These are phyloP conservation scores for Alcedo atthis DNA, from an alignment of 2,797 vertebrate genomes.

Conservation along the genomic window DNA sequence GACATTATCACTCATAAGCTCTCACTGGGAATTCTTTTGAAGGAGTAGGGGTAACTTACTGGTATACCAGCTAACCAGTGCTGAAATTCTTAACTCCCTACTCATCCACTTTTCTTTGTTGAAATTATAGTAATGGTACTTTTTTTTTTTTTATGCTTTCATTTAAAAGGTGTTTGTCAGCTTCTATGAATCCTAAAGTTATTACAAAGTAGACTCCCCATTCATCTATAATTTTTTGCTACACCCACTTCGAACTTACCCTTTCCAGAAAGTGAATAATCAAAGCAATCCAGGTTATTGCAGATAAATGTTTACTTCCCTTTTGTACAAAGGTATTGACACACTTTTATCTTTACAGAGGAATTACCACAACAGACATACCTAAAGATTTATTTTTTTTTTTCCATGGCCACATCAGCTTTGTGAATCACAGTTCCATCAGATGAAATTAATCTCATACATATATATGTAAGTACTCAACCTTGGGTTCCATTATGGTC, in stretches of 20 bases:
- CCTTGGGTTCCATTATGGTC: background rate
- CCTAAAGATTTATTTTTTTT: background rate
- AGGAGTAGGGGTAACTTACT: rapidly evolving
- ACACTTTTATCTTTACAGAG: background rate
- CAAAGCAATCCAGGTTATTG: too few species aligned
- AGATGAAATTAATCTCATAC: background rate
- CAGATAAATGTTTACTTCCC: too few species aligned
- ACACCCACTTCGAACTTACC: too few species aligned
- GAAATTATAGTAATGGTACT: too few species aligned
- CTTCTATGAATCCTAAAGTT: too few species aligned
- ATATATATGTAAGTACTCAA: background rate
- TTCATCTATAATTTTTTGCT: too few species aligned
- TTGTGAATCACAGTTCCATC: background rate
- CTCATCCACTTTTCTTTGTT: background rate
- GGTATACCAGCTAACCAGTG: rapidly evolving
- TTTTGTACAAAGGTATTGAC: too few species aligned
- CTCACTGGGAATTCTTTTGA: background rate
- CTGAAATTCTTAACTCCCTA: background rate
- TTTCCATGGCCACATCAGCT: background rate
- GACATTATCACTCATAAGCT: background rate
- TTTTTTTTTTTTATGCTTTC: too few species aligned
- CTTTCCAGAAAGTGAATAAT: too few species aligned
- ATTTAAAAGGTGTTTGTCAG: too few species aligned
- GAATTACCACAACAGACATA: background rate
- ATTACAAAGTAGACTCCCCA: too few species aligned